A percentile compares a stretch with the other conserved stretches of the same genome.
phyloP scores from a whole-genome alignment of 2,888 invertebrate species.

The Perdita meconis region DNA sequence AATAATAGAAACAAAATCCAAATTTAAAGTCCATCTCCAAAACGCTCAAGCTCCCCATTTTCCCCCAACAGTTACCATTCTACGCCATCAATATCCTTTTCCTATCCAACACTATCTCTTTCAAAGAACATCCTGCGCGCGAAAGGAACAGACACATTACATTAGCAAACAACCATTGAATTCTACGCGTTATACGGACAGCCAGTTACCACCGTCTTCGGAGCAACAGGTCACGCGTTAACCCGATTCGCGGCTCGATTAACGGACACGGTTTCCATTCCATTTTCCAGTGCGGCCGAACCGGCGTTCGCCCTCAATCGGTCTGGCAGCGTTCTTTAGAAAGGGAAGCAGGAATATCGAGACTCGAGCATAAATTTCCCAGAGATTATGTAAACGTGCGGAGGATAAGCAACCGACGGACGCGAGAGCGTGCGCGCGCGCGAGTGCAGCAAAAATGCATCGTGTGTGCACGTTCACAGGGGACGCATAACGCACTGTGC shows the following conservation, averaged over 20 bases:
- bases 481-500: constrained; percentile 55
- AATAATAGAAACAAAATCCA: no score
- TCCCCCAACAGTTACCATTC: no score
- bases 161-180: background rate
- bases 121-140: no score
- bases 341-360: constrained; percentile 42
- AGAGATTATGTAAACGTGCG: constrained; percentile 51
- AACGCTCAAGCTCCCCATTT: no score
- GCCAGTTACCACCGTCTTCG: background rate
- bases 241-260: constrained; percentile 4
- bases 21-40: no score
- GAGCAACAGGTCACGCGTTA: background rate
- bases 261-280: constrained; percentile 24
- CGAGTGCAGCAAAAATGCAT: constrained; percentile 36
- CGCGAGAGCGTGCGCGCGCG: no score
- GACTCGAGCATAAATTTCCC: constrained; percentile 49
- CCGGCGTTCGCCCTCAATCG: constrained; percentile 1
- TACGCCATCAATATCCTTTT: no score
- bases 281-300: constrained; percentile 24
- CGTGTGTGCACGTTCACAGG: constrained; percentile 32
- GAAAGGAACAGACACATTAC: no score
- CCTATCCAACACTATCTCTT: no score
- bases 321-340: constrained; percentile 31
- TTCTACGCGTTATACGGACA: no score
- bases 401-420: constrained; percentile 31